phyloP scores from a whole-genome alignment of 2,797 vertebrate genomes.

The Channallabes apus region DNA sequence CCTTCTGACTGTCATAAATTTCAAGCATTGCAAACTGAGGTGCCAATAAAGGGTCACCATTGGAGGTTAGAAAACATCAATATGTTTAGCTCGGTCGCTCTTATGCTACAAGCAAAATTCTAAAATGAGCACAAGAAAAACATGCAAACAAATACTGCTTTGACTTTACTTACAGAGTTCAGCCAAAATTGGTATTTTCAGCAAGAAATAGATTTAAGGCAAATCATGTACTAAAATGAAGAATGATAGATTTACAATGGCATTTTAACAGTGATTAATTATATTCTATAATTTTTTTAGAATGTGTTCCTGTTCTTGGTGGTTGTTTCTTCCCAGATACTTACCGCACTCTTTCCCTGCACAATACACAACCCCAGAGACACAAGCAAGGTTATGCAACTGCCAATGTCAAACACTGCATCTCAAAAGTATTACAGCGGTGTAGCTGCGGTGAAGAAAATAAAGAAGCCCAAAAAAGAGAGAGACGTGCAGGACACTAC shows the following conservation, averaged over 20 bases:
- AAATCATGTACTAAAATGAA: neutral
- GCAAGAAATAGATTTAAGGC: neutral
- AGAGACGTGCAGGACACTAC: neutral
- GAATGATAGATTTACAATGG: neutral
- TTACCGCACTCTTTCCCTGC: neutral
- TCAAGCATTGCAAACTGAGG: conserved; percentile 30
- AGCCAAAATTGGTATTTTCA: neutral
- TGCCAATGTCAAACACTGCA: neutral
- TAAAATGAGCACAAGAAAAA: neutral
- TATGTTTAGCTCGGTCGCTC: conserved; percentile 2
- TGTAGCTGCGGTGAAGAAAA: neutral
- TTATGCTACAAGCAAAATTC: neutral
- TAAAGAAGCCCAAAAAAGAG: neutral
- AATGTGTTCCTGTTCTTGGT: neutral
- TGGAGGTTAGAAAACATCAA: conserved; percentile 37
- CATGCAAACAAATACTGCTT: neutral
- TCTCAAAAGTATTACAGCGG: neutral
- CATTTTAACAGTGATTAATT: neutral
- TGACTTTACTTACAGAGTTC: neutral
- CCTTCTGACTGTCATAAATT: conserved; percentile 41
- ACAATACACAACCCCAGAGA: neutral
- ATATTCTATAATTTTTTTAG: neutral
- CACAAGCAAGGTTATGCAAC: neutral
- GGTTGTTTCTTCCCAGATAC: neutral
- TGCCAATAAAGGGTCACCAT: conserved; percentile 37